Conservation (phyloP, 1,140 invertebrate genomes). For the Drosophila equinoxialis region DNA sequence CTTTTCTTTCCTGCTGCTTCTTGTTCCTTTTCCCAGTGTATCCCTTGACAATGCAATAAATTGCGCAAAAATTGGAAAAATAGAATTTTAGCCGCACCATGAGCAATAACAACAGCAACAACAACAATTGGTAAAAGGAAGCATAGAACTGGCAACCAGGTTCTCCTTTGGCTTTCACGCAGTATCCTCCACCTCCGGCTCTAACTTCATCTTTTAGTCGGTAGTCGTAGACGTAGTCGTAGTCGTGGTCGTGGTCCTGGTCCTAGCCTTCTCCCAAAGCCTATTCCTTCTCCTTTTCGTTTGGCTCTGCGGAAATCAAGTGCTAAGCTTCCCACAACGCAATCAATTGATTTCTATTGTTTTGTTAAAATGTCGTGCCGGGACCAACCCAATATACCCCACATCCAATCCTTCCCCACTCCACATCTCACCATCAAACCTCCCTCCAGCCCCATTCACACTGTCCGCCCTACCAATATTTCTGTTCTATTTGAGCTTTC, state of each 20-base stretch:
- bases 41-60: conserved; percentile 81
- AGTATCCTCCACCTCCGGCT: conserved; percentile 38
- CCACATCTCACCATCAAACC: background rate
- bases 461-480: conserved; percentile 43
- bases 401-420: background rate
- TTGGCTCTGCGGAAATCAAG: conserved; percentile 67
- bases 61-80: conserved; percentile 79
- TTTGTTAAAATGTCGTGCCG: conserved; percentile 78
- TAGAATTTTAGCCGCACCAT: conserved; percentile 77
- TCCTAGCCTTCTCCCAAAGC: background rate
- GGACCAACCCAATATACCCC: conserved; percentile 23
- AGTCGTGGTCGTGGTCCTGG: background rate
- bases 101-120: conserved; percentile 60
- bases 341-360: conserved; percentile 82
- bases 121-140: conserved; percentile 18
- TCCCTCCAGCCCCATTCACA: background rate
- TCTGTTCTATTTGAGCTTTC: conserved; percentile 61
- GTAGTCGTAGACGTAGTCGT: background rate
- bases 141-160: conserved; percentile 8
- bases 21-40: conserved; percentile 51
- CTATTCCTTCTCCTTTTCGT: conserved; percentile 5
- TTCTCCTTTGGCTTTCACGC: conserved; percentile 51
- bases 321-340: conserved; percentile 80
- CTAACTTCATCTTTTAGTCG: background rate
- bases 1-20: conserved; percentile 32